Evolutionary conservation across 2,888 invertebrate genomes (phyloP).

Genomic region (Julus scandinavius): DNA sequence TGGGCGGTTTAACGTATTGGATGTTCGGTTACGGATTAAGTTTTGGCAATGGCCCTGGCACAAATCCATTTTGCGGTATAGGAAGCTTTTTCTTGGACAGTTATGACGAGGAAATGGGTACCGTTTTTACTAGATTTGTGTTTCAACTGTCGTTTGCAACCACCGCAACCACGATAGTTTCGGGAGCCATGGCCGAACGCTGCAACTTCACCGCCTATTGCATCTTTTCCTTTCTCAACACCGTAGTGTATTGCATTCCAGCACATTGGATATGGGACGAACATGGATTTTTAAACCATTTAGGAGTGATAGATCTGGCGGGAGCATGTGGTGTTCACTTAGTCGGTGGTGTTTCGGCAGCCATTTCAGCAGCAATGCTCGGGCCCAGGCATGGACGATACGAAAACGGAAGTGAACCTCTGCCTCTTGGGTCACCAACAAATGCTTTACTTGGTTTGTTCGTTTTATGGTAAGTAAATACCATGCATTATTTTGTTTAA

Average conservation of each 20-base stretch:
- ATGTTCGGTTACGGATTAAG: constrained; percentile 72
- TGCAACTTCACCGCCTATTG: constrained; percentile 93
- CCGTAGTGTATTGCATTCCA: constrained; percentile 89
- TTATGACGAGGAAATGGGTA: constrained; percentile 62
- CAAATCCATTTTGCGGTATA: constrained; percentile 65
- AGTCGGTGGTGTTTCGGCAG: constrained; percentile 80
- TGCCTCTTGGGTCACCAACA: constrained; percentile 87
- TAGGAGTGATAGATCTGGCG: constrained; percentile 92
- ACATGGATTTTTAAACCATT: constrained; percentile 84
- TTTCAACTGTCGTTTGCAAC: constrained; percentile 80
- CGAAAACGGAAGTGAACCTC: constrained; percentile 77
- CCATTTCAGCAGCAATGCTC: constrained; percentile 89
- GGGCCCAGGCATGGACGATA: constrained; percentile 84
- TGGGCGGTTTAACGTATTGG: constrained; percentile 95
- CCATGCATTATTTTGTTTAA: not conserved
- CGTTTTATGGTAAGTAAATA: constrained; percentile 77
- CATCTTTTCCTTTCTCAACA: constrained; percentile 87
- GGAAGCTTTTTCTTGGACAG: constrained; percentile 66
- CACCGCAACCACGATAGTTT: constrained; percentile 89
- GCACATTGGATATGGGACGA: constrained; percentile 93
- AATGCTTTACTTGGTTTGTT: constrained; percentile 92
- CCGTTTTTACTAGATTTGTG: constrained; percentile 64
- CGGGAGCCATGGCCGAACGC: constrained; percentile 95
- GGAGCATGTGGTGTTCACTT: constrained; percentile 90
- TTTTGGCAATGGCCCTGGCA: constrained; percentile 63